phyloP scores from a whole-genome alignment of 2,888 invertebrate species.

The Drosophila hawaiiensis region DNA sequence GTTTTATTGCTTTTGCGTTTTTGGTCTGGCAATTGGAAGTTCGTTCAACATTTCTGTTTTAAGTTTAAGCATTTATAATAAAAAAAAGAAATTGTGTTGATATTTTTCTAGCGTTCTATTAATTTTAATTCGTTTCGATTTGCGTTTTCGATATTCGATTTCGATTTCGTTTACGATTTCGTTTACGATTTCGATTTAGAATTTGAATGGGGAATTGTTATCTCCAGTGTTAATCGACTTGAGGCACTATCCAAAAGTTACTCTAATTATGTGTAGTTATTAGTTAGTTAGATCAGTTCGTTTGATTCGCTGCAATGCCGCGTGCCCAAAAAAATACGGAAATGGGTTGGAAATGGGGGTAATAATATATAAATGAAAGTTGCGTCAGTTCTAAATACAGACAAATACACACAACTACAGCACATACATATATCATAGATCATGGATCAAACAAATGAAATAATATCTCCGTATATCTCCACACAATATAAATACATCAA shows the following conservation, averaged over 20 bases:
- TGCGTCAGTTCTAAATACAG: slow-evolving; percentile 45
- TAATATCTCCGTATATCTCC: not conserved
- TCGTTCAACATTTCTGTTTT: slow-evolving; percentile 5
- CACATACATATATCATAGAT: slow-evolving; percentile 7
- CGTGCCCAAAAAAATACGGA: slow-evolving; percentile 60
- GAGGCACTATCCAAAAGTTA: slow-evolving; percentile 49
- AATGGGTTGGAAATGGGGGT: slow-evolving; percentile 42
- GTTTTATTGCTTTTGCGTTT: slow-evolving; percentile 20
- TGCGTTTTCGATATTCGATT: slow-evolving; percentile 2
- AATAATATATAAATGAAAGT: slow-evolving; percentile 46
- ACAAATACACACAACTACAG: slow-evolving; percentile 20
- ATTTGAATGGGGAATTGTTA: slow-evolving; percentile 16
- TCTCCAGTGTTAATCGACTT: slow-evolving; percentile 33
- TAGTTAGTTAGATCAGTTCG: slow-evolving; percentile 62
- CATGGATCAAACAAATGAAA: not conserved
- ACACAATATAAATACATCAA: not conserved
- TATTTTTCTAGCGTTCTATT: slow-evolving; percentile 18
- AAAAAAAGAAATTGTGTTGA: slow-evolving; percentile 14
- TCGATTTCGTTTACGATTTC: slow-evolving; percentile 15
- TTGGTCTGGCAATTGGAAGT: slow-evolving; percentile 44
- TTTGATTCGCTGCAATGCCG: slow-evolving; percentile 74
- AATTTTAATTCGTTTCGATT: slow-evolving; percentile 3
- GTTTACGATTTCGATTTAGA: slow-evolving; percentile 17
- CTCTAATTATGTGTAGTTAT: slow-evolving; percentile 44
- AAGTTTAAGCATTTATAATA: slow-evolving; percentile 1